phyloP scores from a whole-genome alignment of 35 echinoderm and acorn worm species.

The Stichopus chloronotus region DNA sequence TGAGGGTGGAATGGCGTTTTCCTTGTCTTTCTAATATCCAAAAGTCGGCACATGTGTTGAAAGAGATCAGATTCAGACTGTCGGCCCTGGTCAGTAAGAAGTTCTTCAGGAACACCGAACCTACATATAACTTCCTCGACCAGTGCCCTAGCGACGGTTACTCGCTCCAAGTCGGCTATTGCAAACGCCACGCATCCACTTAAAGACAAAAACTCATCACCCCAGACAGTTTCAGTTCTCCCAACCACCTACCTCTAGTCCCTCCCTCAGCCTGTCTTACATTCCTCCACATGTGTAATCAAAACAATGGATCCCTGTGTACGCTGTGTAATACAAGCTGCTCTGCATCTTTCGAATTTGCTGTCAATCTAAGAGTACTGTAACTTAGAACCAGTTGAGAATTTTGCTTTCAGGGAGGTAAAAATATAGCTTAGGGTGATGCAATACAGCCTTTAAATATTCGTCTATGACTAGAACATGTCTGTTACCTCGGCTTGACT shows the following conservation, averaged over 20 bases:
- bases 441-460: conserved; percentile 62
- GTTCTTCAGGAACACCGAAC: conserved; percentile 6
- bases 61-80: conserved; percentile 64
- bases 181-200: conserved; percentile 75
- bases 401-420: too few relatives aligned
- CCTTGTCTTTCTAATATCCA: conserved; percentile 61
- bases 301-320: too few relatives aligned
- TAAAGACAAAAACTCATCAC: too few relatives aligned
- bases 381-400: too few relatives aligned
- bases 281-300: too few relatives aligned
- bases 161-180: conserved; percentile 19
- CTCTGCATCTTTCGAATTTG: too few relatives aligned
- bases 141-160: conserved; percentile 35
- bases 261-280: too few relatives aligned
- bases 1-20: conserved; percentile 57
- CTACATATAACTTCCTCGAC: conserved; percentile 44
- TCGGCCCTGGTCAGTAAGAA: conserved; percentile 28
- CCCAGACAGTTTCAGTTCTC: too few relatives aligned
- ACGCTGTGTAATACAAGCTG: too few relatives aligned
- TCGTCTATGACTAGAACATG: conserved; percentile 65
- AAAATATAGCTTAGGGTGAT: too few relatives aligned
- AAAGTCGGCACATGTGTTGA: conserved; percentile 57
- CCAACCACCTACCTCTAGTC: too few relatives aligned
- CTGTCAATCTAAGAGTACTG: too few relatives aligned
- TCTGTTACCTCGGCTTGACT: conserved; percentile 43